Evolutionary conservation across 2,113 vertebrate species (phyloP), one percentile per base, ranked within the genome.

Genomic region (Aptenodytes forsteri): DNA sequence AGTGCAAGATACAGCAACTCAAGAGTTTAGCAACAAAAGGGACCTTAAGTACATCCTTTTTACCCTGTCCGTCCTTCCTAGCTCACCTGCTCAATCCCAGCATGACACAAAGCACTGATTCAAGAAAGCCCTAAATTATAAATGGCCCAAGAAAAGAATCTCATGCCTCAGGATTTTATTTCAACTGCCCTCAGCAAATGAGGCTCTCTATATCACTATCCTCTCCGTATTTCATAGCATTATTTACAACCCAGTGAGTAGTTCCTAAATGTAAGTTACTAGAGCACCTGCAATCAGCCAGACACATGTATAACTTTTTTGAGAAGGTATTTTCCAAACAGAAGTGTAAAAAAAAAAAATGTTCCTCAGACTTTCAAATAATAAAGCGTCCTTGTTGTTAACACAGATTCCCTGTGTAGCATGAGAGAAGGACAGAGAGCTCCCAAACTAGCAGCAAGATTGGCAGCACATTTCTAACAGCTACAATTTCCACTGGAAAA

Each of bases 191-290:
- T 21, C 88, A 47, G 59, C 18, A 70, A 14, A 16, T 0, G 5
- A 50, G 27, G 42, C 40, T 18, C 54, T n/a, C 18, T 12, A 1
- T 29, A 40, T 4, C 38, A 2, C 65, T 10, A 0, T 6, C 46
- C 47, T 25, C 56, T 46, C 50, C 22, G 0, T 15, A 6, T 13
- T 21, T 21, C 69, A 38, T 0, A 9, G 66, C 12, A 6, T 61
- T 30, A 25, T 36, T 52, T 44, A 26, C 40, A 67, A 22, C 22
- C 17, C 75, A 54, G 47, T 5, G 10, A 80, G n/a, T 1, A 54
- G 83, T 3, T 54, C 55, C 55, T 17, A 36, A 42, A 20, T 6
- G 0, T 3, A 29, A 50, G 47, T 34, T 42, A 22, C 27, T 11
- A 17, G 7, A 65, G 40, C 19, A 47, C 50, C 40, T 71, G 78